Evolutionary conservation across 2,888 invertebrate species (phyloP).

Genomic region (Eupithecia insigniata): DNA sequence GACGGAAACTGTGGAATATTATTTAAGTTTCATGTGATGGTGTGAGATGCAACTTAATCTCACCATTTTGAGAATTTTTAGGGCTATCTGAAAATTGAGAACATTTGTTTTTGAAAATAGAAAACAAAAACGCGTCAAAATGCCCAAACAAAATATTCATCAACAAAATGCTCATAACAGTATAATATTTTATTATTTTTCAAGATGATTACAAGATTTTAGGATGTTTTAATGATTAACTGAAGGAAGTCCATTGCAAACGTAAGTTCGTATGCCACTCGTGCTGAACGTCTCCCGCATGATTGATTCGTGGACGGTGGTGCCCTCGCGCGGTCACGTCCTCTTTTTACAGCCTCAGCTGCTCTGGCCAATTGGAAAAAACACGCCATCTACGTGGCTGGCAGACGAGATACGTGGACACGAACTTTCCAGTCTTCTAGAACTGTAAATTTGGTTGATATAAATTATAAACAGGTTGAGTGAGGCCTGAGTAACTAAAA

Average conservation of each 20-base stretch:
- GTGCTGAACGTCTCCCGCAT: slow-evolving; percentile 11
- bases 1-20: background rate
- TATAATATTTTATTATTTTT: background rate
- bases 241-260: background rate
- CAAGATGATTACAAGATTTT: background rate
- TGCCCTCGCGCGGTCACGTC: slow-evolving; percentile 65
- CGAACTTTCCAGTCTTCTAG: background rate
- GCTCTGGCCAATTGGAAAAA: slow-evolving; percentile 75
- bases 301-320: slow-evolving; percentile 6
- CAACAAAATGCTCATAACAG: background rate
- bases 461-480: background rate
- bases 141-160: background rate
- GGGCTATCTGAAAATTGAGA: background rate
- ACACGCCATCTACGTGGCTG: slow-evolving; percentile 59
- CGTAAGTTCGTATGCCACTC: background rate
- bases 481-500: background rate
- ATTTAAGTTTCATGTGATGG: background rate
- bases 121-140: background rate
- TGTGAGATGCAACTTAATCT: background rate
- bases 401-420: slow-evolving; percentile 41
- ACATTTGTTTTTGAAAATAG: background rate
- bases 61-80: background rate
- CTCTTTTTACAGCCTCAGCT: slow-evolving; percentile 80
- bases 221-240: background rate
- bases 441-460: background rate